phyloP scores from a whole-genome alignment of 2,113 vertebrate genomes.

The Asarcornis scutulata region DNA sequence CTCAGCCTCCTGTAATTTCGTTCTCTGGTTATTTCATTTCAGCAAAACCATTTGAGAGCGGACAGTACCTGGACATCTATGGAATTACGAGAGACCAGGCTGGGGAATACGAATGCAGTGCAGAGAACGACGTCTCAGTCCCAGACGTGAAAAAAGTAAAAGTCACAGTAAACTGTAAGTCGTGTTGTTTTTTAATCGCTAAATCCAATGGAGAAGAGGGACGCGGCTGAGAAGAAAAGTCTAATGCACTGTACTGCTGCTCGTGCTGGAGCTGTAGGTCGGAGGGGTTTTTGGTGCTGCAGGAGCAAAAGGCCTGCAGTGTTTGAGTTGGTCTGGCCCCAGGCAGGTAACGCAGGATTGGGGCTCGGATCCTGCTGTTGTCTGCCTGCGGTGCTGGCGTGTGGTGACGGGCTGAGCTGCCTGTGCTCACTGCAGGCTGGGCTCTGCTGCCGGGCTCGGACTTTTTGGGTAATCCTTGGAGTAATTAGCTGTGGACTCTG shows the following conservation, averaged over 20 bases:
- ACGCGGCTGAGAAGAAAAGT: neutral
- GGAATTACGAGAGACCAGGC: slow-evolving; percentile 94
- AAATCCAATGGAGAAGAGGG: neutral
- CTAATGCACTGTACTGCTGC: neutral
- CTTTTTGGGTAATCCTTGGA: neutral
- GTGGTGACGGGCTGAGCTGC: neutral
- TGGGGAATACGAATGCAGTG: slow-evolving; percentile 95
- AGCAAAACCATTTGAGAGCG: slow-evolving; percentile 94
- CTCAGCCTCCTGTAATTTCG: slow-evolving; percentile 13
- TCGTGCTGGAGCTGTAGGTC: neutral
- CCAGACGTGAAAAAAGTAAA: slow-evolving; percentile 94
- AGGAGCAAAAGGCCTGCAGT: neutral
- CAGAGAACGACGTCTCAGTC: slow-evolving; percentile 93
- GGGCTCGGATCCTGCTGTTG: neutral
- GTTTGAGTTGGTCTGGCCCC: too few relatives aligned
- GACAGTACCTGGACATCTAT: slow-evolving; percentile 97
- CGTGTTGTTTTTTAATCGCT: neutral
- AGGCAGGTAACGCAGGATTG: neutral
- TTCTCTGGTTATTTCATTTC: slow-evolving; percentile 23
- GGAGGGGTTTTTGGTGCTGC: rapidly evolving
- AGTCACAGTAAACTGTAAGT: slow-evolving; percentile 99
- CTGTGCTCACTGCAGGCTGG: neutral
- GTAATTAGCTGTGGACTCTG: neutral
- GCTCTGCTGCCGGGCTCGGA: neutral
- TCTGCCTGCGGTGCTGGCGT: rapidly evolving